Percentiles rank a stretch among this genome's conserved stretches.
Evolutionary conservation across 2,888 invertebrate species (phyloP).

Genomic region (Temnothorax rugatulus): DNA sequence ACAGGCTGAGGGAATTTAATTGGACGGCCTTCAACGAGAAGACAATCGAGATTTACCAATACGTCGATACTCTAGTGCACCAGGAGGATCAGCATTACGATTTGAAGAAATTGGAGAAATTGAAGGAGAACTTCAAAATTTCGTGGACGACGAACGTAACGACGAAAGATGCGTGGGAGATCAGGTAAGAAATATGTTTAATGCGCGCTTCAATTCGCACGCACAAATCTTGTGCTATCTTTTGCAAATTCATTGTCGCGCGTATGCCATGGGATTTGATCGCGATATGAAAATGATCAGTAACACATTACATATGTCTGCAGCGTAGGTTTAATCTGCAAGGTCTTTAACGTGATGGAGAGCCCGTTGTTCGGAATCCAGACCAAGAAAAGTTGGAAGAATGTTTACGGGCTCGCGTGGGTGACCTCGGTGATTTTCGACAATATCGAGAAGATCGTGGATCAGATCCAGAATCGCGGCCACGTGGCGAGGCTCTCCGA

Average conservation of each 20-base stretch:
- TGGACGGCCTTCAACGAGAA: slow-evolving; percentile 82
- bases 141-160: slow-evolving; percentile 77
- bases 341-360: slow-evolving; percentile 78
- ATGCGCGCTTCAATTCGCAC: not conserved
- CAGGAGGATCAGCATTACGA: slow-evolving; percentile 70
- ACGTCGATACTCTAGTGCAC: slow-evolving; percentile 78
- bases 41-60: slow-evolving; percentile 77
- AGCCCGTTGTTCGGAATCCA: slow-evolving; percentile 79
- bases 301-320: slow-evolving; percentile 67
- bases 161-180: slow-evolving; percentile 76
- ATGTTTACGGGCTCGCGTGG: slow-evolving; percentile 78
- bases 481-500: slow-evolving; percentile 68
- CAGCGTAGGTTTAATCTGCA: slow-evolving; percentile 83
- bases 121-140: slow-evolving; percentile 70
- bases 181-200: slow-evolving; percentile 74
- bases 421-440: slow-evolving; percentile 75
- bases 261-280: not conserved
- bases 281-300: not conserved
- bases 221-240: not conserved
- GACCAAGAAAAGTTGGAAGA: slow-evolving; percentile 73
- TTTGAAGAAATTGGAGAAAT: slow-evolving; percentile 60
- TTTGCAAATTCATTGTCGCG: not conserved
- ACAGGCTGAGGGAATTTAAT: slow-evolving; percentile 72
- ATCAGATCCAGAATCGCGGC: slow-evolving; percentile 76
- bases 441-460: slow-evolving; percentile 77